These are phyloP conservation scores for Epirrhoe tristata DNA, from an alignment of 2,888 invertebrate species.

Conservation along the genomic window DNA sequence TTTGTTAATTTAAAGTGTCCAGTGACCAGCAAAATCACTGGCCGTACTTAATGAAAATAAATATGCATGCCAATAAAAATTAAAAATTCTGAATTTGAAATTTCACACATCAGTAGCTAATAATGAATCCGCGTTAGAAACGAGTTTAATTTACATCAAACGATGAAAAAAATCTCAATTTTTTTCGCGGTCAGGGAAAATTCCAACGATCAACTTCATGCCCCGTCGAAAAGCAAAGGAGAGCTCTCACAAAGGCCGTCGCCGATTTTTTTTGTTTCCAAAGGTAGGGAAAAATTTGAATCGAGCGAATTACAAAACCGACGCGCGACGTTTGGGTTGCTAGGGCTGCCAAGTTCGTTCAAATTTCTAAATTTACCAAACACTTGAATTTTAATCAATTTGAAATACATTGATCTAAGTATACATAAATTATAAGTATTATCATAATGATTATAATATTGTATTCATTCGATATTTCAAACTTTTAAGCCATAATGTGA, in stretches of 20 bases:
- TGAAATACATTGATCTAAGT: not conserved
- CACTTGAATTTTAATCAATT: not conserved
- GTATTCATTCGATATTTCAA: not conserved
- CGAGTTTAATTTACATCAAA: slow-evolving; percentile 75
- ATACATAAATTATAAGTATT: no score
- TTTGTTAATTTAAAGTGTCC: not conserved
- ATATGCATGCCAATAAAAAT: slow-evolving; percentile 40
- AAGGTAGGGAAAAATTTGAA: slow-evolving; percentile 75
- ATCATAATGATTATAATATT: no score
- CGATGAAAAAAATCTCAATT: slow-evolving; percentile 69
- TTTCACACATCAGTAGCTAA: slow-evolving; percentile 52
- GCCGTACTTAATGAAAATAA: not conserved
- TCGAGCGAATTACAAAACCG: slow-evolving; percentile 76
- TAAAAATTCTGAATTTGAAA: slow-evolving; percentile 47
- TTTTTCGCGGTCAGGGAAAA: slow-evolving; percentile 67
- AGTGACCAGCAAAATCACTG: slow-evolving; percentile 1
- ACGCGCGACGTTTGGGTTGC: slow-evolving; percentile 55
- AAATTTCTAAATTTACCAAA: not conserved
- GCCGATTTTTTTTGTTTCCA: slow-evolving; percentile 72
- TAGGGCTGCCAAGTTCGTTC: slow-evolving; percentile 59
- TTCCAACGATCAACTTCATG: slow-evolving; percentile 76
- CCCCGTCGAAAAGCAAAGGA: slow-evolving; percentile 75
- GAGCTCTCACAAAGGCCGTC: slow-evolving; percentile 74
- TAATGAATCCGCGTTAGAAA: slow-evolving; percentile 56
- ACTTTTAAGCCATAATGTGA: not conserved